phyloP scores from a whole-genome alignment of 2,888 invertebrate species.

The Dendrolimus pini region DNA sequence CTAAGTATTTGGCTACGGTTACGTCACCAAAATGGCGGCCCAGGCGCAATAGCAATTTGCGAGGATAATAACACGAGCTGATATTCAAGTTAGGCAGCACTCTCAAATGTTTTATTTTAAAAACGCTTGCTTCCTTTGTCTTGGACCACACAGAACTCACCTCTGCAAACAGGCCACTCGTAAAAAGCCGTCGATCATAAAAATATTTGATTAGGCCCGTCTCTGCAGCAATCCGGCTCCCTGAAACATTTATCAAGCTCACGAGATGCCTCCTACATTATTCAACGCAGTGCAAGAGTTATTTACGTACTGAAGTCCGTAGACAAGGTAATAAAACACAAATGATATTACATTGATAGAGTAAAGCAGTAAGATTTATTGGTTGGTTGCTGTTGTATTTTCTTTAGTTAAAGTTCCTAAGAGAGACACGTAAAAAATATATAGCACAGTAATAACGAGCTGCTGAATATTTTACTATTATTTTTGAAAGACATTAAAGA shows the following conservation, averaged over 20 bases:
- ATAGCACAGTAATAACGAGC: no score
- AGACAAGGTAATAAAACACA: slow-evolving; percentile 10
- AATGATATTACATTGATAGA: slow-evolving; percentile 6
- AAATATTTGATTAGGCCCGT: slow-evolving; percentile 72
- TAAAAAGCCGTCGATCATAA: slow-evolving; percentile 74
- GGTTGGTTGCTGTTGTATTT: neutral
- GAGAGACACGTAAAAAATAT: no score
- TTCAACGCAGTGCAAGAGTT: slow-evolving; percentile 31
- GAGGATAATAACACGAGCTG: no score
- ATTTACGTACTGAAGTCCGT: slow-evolving; percentile 20
- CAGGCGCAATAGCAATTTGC: no score
- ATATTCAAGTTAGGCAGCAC: no score
- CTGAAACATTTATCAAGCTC: slow-evolving; percentile 63
- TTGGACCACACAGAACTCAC: slow-evolving; percentile 24
- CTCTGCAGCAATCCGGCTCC: slow-evolving; percentile 52
- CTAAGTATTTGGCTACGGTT: no score
- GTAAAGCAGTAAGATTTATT: slow-evolving; percentile 5
- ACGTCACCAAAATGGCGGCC: no score
- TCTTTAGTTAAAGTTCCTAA: neutral
- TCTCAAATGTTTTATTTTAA: no score
- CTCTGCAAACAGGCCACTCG: slow-evolving; percentile 48
- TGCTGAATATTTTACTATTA: no score
- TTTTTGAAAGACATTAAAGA: no score
- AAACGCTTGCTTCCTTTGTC: neutral
- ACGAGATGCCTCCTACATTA: slow-evolving; percentile 25